phyloP scores from a whole-genome alignment of 2,797 vertebrate genomes.

The Sebastes paucispinis region DNA sequence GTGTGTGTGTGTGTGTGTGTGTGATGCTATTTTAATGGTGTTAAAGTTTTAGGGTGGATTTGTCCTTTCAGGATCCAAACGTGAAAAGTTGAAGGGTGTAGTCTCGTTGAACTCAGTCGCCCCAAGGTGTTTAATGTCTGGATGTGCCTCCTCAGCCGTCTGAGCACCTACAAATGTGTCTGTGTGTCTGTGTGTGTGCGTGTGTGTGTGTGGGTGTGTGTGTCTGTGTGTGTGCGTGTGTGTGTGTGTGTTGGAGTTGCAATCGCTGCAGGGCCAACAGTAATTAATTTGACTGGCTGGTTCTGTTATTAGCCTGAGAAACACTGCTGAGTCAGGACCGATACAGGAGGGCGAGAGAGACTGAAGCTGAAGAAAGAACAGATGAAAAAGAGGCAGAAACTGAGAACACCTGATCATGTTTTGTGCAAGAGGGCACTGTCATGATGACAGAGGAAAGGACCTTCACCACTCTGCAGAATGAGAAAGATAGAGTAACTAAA shows the following conservation, averaged over 20 bases:
- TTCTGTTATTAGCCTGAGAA: constrained; percentile 43
- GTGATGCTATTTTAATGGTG: background rate
- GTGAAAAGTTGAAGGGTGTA: background rate
- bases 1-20: background rate
- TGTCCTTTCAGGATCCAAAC: background rate
- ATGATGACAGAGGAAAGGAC: background rate
- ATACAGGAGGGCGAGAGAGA: background rate
- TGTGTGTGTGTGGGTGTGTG: background rate
- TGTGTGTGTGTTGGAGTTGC: background rate
- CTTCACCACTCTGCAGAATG: background rate
- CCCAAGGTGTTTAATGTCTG: constrained; percentile 43
- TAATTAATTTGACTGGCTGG: constrained; percentile 54
- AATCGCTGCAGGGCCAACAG: constrained; percentile 27
- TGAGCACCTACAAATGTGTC: background rate
- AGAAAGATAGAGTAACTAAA: too few relatives aligned
- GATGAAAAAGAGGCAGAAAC: background rate
- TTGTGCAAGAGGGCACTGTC: background rate
- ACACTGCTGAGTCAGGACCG: constrained; percentile 42
- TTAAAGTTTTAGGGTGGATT: background rate
- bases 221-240: background rate
- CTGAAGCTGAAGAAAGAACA: background rate
- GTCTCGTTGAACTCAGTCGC: background rate
- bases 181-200: background rate
- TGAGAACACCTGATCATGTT: background rate
- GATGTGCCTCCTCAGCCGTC: constrained; percentile 19